phyloP scores from a whole-genome alignment of 2,888 invertebrate species.

The Lottia gigantea region DNA sequence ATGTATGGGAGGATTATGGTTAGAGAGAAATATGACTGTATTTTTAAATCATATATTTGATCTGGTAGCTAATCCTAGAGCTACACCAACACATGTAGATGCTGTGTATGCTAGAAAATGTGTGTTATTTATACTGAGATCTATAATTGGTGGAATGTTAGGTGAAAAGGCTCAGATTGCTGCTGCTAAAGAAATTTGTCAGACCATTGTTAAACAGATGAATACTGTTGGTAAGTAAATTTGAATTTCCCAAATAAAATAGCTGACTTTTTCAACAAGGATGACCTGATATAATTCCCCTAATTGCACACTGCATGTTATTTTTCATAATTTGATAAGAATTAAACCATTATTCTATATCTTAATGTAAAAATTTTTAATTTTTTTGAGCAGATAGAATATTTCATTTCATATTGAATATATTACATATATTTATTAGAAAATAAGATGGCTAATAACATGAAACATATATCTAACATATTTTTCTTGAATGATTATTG shows the following conservation, averaged over 20 bases:
- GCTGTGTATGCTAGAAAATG: constrained; percentile 98
- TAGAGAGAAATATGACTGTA: constrained; percentile 89
- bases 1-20: constrained; percentile 92
- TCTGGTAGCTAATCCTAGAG: constrained; percentile 91
- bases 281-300: background rate
- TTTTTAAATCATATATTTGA: constrained; percentile 92
- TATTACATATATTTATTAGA: too few relatives aligned
- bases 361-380: too few relatives aligned
- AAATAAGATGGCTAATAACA: too few relatives aligned
- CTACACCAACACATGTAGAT: constrained; percentile 95
- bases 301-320: background rate
- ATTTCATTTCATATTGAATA: too few relatives aligned
- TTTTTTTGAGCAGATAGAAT: too few relatives aligned
- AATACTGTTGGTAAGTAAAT: constrained; percentile 71
- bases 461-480: too few relatives aligned
- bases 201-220: constrained; percentile 93
- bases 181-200: constrained; percentile 89
- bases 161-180: constrained; percentile 97
- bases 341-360: too few relatives aligned
- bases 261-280: background rate
- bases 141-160: constrained; percentile 91
- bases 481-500: too few relatives aligned
- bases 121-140: constrained; percentile 92
- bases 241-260: background rate
- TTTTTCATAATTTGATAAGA: background rate